Conservation (phyloP, 2,113 vertebrate species). For the Ia io region DNA sequence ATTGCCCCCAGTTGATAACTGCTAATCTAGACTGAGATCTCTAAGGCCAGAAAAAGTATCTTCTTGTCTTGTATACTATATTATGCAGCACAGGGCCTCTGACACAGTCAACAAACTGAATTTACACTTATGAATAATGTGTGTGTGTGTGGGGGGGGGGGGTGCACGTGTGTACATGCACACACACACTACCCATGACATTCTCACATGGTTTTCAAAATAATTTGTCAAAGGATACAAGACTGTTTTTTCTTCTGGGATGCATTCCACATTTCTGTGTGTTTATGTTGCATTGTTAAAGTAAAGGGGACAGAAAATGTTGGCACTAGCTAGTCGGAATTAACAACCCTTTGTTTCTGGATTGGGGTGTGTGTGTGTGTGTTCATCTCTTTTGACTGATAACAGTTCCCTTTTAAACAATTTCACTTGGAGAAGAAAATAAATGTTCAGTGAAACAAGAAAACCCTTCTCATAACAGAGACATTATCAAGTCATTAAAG, state of each 20-base stretch:
- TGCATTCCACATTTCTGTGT: not conserved
- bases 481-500: conserved; percentile 64
- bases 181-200: not conserved
- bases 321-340: not conserved
- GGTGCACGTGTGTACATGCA: fast-evolving
- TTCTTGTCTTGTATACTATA: not conserved
- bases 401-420: conserved; percentile 42
- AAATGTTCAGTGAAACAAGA: conserved; percentile 39
- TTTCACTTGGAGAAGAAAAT: conserved; percentile 39
- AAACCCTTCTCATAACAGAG: conserved; percentile 36
- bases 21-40: not conserved
- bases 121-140: not conserved
- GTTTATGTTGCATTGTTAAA: not conserved
- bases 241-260: not conserved
- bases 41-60: fast-evolving
- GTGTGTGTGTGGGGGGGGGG: not conserved
- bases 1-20: not conserved
- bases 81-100: not conserved
- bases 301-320: conserved; percentile 18
- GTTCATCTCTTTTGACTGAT: conserved; percentile 15
- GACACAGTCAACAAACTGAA: fast-evolving
- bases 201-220: not conserved
- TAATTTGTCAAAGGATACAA: not conserved
- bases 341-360: conserved; percentile 45
- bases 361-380: not conserved